Evolutionary conservation across 2,113 vertebrate genomes (phyloP).

Genomic region (Gambusia affinis): DNA sequence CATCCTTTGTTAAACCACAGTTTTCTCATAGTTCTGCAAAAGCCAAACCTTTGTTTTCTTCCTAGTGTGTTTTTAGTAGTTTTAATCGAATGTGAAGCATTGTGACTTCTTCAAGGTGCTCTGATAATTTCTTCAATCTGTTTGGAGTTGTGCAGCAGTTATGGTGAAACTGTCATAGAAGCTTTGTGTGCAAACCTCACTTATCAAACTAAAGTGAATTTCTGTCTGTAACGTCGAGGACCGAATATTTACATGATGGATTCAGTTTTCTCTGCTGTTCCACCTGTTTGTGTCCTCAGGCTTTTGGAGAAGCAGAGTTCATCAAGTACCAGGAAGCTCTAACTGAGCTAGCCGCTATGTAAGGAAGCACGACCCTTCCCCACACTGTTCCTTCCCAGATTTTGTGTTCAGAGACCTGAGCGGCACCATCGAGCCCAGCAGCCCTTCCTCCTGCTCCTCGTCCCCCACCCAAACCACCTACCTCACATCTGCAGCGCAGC

Average conservation of each 20-base stretch:
- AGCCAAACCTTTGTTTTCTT: too few species aligned
- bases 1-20: too few species aligned
- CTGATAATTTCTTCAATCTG: neutral
- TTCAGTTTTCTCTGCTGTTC: slow-evolving; percentile 1
- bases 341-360: slow-evolving; percentile 87
- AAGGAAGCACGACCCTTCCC: slow-evolving; percentile 66
- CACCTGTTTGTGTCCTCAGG: slow-evolving; percentile 68
- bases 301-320: slow-evolving; percentile 88
- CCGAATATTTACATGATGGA: neutral
- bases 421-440: slow-evolving; percentile 71
- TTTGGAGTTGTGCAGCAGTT: neutral
- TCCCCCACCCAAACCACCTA: slow-evolving; percentile 92
- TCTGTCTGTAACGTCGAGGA: too few species aligned
- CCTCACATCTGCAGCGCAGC: slow-evolving; percentile 86
- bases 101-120: too few species aligned
- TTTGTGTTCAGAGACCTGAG: slow-evolving; percentile 85
- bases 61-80: neutral
- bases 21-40: too few species aligned
- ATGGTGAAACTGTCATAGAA: neutral
- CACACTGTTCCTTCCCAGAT: neutral
- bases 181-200: neutral
- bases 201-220: neutral
- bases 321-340: slow-evolving; percentile 88
- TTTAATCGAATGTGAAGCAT: neutral
- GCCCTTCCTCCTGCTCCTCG: slow-evolving; percentile 56